phyloP scores from a whole-genome alignment of 1,140 invertebrate species.

The Drosophila pseudoobscura region DNA sequence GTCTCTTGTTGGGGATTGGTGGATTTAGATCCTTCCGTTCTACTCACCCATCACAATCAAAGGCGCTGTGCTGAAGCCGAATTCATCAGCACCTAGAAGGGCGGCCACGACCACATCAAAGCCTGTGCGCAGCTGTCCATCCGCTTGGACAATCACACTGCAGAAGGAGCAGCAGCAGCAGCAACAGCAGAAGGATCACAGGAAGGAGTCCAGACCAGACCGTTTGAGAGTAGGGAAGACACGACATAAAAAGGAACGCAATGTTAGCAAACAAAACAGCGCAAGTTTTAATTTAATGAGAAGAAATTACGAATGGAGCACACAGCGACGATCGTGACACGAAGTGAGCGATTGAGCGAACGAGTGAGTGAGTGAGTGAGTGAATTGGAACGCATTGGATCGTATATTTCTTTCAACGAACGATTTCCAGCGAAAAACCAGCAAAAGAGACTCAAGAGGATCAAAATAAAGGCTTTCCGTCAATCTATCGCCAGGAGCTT shows the following conservation, averaged over 20 bases:
- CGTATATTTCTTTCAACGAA: no score
- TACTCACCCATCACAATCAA: slow-evolving; percentile 93
- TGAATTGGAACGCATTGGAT: slow-evolving; percentile 25
- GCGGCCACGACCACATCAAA: slow-evolving; percentile 99
- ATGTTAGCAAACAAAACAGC: slow-evolving; percentile 51
- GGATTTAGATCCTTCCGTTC: neutral
- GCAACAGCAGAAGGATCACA: neutral
- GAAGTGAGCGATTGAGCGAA: slow-evolving; percentile 63
- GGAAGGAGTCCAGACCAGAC: slow-evolving; percentile 9
- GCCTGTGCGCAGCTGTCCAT: slow-evolving; percentile 96
- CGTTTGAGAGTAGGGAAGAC: slow-evolving; percentile 57
- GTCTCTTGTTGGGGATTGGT: neutral
- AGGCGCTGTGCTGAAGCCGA: slow-evolving; percentile 99
- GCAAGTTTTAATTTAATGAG: slow-evolving; percentile 60
- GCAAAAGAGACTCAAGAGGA: no score
- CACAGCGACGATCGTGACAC: slow-evolving; percentile 64
- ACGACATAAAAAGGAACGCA: slow-evolving; percentile 75
- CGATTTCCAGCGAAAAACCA: no score
- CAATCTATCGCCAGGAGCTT: no score
- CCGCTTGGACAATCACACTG: slow-evolving; percentile 96
- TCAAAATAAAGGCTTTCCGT: no score
- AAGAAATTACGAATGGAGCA: slow-evolving; percentile 83
- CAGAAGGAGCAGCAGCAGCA: neutral
- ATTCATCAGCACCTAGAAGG: slow-evolving; percentile 98
- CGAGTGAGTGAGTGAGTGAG: slow-evolving; percentile 13